Evolutionary conservation across 2,113 vertebrate species (phyloP), one percentile per base, ranked within the genome.

Genomic region (Mirza zaza): DNA sequence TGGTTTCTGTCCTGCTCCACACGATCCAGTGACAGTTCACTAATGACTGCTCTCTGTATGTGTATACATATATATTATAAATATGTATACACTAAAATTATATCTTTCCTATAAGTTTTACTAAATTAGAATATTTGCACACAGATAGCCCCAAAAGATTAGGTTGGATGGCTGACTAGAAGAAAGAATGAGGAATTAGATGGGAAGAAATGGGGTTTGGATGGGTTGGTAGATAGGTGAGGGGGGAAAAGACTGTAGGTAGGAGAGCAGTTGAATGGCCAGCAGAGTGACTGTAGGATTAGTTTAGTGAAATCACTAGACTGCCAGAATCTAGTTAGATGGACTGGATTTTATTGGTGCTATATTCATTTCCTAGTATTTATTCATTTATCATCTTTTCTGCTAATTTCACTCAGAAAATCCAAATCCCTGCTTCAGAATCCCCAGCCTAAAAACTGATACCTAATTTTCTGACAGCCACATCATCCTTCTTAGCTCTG

Each of bases 401-500:
- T 88, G 18, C n/a, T 70, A 73, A 70, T 71, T 88, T 91, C 32
- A 84, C 39, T 65, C 48, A 94, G 77, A 88, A 91, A 82, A 71
- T 67, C 25, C 11, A 90, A 80, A 70, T 84, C 39, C 52, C 18
- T 76, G 70, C 29, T 89, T 95, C 36, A 34, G 34, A 93, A 61
- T 90, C 29, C 15, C 36, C 25, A 57, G 73, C 36, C 67, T 85
- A 81, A 86, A 95, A 93, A 86, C 39, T n/a, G 39, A 85, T 36
- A 52, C 42, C 57, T 63, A 17, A 32, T 67, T 94, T 80, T 87
- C 70, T 88, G 48, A 65, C 25, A 73, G 61, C 13, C 20, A 10
- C 42, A 95, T 71, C 13, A 7, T 63, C 67, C 14, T 94, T 85
- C 80, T 94, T 95, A 63, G 63, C 29, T 61, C 10, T 77, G 63